phyloP scores from a whole-genome alignment of 2,888 invertebrate species.

The Teleogryllus oceanicus region DNA sequence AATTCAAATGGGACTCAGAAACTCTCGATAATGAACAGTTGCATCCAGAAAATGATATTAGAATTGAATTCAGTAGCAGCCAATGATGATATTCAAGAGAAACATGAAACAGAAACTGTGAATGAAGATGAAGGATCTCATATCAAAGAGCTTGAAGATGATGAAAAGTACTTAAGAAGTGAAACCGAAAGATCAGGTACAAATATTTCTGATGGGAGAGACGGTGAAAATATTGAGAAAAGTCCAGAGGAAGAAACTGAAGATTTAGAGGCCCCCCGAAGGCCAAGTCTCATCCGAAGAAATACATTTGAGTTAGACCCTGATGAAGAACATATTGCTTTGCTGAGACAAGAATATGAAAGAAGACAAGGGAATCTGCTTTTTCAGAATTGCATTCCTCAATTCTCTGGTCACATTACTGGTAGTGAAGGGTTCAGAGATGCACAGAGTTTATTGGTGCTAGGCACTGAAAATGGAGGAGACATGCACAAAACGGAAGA shows the following conservation, averaged over 20 bases:
- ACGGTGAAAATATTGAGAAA: neutral
- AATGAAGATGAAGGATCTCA: neutral
- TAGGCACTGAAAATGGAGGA: neutral
- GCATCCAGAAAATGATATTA: neutral
- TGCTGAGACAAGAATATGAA: slow-evolving; percentile 55
- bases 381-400: slow-evolving; percentile 60
- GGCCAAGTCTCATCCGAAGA: slow-evolving; percentile 44
- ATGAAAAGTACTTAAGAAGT: neutral
- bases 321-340: slow-evolving; percentile 47
- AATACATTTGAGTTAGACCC: slow-evolving; percentile 51
- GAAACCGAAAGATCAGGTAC: neutral
- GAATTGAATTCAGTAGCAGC: neutral
- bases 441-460: slow-evolving; percentile 27
- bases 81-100: neutral
- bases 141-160: neutral
- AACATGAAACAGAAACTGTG: slow-evolving; percentile 12
- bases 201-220: neutral
- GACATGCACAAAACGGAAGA: slow-evolving; percentile 23
- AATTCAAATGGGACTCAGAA: neutral
- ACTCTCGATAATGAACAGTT: neutral
- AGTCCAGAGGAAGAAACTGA: neutral
- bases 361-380: slow-evolving; percentile 57
- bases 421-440: slow-evolving; percentile 43
- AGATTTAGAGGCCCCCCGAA: neutral
- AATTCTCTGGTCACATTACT: slow-evolving; percentile 57